These are phyloP conservation scores for Anoplopoma fimbria DNA, from an alignment of 2,113 vertebrate genomes.

Conservation along the genomic window DNA sequence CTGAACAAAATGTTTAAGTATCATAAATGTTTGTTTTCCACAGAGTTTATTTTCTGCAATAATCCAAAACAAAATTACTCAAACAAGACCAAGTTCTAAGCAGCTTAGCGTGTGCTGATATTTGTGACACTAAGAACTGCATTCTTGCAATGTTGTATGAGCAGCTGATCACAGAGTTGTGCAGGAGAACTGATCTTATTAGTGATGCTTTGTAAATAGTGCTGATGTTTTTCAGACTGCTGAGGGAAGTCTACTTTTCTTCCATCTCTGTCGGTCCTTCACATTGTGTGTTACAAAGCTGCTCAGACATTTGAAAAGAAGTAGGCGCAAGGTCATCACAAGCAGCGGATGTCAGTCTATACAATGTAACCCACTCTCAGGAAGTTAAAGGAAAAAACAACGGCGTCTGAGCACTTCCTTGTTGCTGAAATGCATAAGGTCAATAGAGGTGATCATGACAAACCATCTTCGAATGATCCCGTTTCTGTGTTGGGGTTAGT, in stretches of 20 bases:
- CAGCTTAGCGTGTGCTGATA: neutral
- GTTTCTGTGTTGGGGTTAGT: neutral
- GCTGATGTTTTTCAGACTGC: neutral
- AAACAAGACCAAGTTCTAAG: neutral
- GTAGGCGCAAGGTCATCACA: neutral
- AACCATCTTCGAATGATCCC: neutral
- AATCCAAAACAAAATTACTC: neutral
- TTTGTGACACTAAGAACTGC: neutral
- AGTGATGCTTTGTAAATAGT: neutral
- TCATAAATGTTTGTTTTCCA: neutral
- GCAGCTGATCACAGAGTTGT: neutral
- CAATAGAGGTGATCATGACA: neutral
- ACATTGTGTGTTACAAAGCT: neutral
- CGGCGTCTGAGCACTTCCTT: neutral
- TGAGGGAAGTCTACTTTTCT: neutral
- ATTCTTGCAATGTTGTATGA: neutral
- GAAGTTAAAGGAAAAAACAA: neutral
- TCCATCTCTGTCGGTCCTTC: neutral
- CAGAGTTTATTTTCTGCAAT: neutral
- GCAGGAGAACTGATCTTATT: neutral
- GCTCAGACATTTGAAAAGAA: neutral
- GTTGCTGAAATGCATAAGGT: neutral
- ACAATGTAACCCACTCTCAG: neutral
- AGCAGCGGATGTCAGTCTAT: neutral
- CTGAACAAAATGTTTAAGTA: neutral